Evolutionary conservation across 2,888 invertebrate genomes (phyloP).

Genomic region (Lobophora halterata): DNA sequence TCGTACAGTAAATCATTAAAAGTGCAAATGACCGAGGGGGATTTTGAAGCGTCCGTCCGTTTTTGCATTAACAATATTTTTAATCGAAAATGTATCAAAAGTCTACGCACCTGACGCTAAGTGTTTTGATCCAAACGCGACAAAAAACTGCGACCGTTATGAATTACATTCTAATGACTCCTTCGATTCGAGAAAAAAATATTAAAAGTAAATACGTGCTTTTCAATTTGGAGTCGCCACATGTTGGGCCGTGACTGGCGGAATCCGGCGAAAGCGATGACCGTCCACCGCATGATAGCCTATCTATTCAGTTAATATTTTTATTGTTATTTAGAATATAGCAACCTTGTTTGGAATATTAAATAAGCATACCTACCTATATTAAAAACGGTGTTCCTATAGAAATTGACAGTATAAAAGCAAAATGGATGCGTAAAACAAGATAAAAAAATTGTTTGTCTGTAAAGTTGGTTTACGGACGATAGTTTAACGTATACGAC

Average conservation of each 20-base stretch:
- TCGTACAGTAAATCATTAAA: slow-evolving; percentile 28
- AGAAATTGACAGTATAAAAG: no score
- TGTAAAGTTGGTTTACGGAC: no score
- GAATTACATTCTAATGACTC: slow-evolving; percentile 72
- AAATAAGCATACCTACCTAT: no score
- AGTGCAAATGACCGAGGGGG: slow-evolving; percentile 38
- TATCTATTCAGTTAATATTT: slow-evolving; percentile 29
- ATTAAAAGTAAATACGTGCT: slow-evolving; percentile 60
- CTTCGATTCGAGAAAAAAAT: slow-evolving; percentile 59
- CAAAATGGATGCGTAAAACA: no score
- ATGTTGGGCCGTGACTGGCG: slow-evolving; percentile 74
- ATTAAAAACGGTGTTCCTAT: no score
- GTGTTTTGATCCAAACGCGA: slow-evolving; percentile 39
- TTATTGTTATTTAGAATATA: slow-evolving; percentile 23
- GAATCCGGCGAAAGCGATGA: slow-evolving; percentile 28
- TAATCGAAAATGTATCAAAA: slow-evolving; percentile 42
- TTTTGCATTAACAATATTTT: slow-evolving; percentile 53
- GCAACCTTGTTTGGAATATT: slow-evolving; percentile 11
- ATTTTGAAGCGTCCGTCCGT: slow-evolving; percentile 41
- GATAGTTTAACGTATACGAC: no score
- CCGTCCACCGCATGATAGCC: slow-evolving; percentile 29
- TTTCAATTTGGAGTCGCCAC: slow-evolving; percentile 69
- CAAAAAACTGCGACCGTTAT: slow-evolving; percentile 70
- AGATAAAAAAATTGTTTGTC: no score
- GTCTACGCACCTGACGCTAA: slow-evolving; percentile 56